Evolutionary conservation across 2,113 vertebrate species (phyloP), one percentile per base, ranked within the genome.

Genomic region (Panthera tigris): DNA sequence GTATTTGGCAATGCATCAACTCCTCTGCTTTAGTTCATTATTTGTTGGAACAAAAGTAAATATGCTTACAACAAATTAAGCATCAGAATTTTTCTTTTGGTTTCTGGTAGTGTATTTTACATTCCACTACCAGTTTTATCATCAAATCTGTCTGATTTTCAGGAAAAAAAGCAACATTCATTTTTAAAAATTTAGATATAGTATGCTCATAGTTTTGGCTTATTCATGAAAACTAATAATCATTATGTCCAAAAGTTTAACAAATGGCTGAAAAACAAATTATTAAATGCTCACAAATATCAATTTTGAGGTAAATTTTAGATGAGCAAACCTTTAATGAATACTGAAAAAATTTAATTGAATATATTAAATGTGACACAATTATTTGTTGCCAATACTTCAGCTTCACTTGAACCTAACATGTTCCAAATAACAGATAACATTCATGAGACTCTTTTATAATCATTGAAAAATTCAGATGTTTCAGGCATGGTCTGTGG

Each of bases 1-100:
- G 45, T 88, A 16, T 97, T 98, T 98, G 96, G 68, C 88, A 98
- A 96, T 95, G 0, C 48, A 96, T 92, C 92, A 92, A 13, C 96
- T 98, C 15, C n/a, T 98, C 45, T 91, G 3, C n/a, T 96, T 98
- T 74, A 92, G 92, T 98, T 95, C 18, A n/a, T 84, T 97, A 95
- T 96, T 86, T 98, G n/a, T 97, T 76, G 98, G 79, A 98, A 98
- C 87, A 57, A 97, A 98, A 97, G 41, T 86, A 98, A 97, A 98
- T 98, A 91, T 55, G 39, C 92, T 96, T 92, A 88, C 65, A 98
- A 98, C 48, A 98, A 98, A 98, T 98, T 97, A 97, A 94, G 2
- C 27, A 55, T 84, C 91, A 21, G 25, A 81, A 41, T 94, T 97
- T 97, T 95, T 23, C 29, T 96, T 91, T 97, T 92, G 18, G 45